These are phyloP conservation scores for Aphidius ervi DNA, from an alignment of 1,140 invertebrate species.

Conservation along the genomic window DNA sequence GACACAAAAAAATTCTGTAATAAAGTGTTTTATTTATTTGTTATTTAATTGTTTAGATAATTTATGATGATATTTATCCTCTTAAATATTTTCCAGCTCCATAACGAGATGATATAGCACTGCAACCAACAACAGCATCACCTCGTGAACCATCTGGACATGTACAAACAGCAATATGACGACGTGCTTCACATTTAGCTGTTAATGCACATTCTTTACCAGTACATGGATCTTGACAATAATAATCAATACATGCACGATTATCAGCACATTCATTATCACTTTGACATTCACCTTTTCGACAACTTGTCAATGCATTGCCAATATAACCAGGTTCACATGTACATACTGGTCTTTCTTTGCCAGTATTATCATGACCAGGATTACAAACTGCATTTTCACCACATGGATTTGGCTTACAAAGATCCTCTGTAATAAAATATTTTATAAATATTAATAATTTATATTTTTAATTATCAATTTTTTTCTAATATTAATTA, in stretches of 20 bases:
- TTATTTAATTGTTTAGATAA: background rate
- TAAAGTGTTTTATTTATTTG: background rate
- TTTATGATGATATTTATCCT: background rate
- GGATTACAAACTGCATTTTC: slow-evolving; percentile 76
- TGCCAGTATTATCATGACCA: slow-evolving; percentile 73
- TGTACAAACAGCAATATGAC: slow-evolving; percentile 80
- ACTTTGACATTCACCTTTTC: slow-evolving; percentile 69
- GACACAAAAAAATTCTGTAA: background rate
- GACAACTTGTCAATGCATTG: slow-evolving; percentile 69
- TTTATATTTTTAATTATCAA: background rate
- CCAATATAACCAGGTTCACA: slow-evolving; percentile 77
- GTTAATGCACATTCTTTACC: slow-evolving; percentile 65
- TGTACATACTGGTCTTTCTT: slow-evolving; percentile 77
- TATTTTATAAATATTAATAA: slow-evolving; percentile 9
- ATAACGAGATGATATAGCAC: slow-evolving; percentile 29
- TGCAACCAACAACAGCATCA: slow-evolving; percentile 63
- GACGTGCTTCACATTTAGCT: slow-evolving; percentile 62
- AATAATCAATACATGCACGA: slow-evolving; percentile 69
- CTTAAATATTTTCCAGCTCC: slow-evolving; percentile 15
- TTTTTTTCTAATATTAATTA: slow-evolving; percentile 16
- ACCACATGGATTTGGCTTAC: slow-evolving; percentile 81
- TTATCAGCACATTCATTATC: slow-evolving; percentile 70
- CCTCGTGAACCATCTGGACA: slow-evolving; percentile 78
- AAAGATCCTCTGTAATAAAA: slow-evolving; percentile 65
- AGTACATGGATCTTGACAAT: slow-evolving; percentile 71